Evolutionary conservation across 2,888 invertebrate genomes (phyloP).

Genomic region (Iselma pallidipennis): DNA sequence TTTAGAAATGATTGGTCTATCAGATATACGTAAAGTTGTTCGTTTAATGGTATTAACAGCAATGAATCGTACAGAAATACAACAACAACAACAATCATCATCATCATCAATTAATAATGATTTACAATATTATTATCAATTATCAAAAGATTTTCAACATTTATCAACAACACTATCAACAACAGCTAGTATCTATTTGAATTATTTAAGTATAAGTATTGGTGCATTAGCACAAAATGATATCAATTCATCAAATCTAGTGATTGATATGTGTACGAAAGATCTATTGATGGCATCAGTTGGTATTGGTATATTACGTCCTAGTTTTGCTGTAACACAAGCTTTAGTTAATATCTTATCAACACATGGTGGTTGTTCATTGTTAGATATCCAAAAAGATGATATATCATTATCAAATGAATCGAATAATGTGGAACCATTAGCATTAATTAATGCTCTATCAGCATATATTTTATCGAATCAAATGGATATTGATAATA

Average conservation of each 20-base stretch:
- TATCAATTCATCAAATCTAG: conserved; percentile 59
- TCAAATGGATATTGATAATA: conserved; percentile 57
- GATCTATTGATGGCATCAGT: conserved; percentile 57
- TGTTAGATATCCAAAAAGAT: conserved; percentile 50
- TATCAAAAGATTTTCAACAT: conserved; percentile 45
- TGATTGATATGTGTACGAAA: conserved; percentile 63
- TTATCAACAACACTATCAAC: conserved; percentile 44
- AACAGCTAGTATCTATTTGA: conserved; percentile 49
- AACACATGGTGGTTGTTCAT: conserved; percentile 54
- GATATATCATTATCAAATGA: conserved; percentile 32
- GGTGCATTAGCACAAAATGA: conserved; percentile 62
- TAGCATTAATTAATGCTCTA: conserved; percentile 64
- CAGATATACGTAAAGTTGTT: conserved; percentile 63
- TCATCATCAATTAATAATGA: conserved; percentile 40
- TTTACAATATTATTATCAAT: conserved; percentile 35
- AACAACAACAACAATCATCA: conserved; percentile 24
- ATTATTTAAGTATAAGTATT: conserved; percentile 53
- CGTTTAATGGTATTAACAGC: conserved; percentile 65
- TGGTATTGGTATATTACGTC: conserved; percentile 46
- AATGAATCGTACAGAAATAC: conserved; percentile 58
- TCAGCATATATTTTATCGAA: conserved; percentile 64
- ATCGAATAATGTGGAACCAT: conserved; percentile 45
- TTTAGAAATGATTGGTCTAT: conserved; percentile 55
- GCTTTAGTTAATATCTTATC: conserved; percentile 63
- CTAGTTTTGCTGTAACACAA: conserved; percentile 62